Evolutionary conservation across 2,113 vertebrate genomes (phyloP), one percentile per base, ranked within the genome.

Genomic region (Anthoscopus minutus): DNA sequence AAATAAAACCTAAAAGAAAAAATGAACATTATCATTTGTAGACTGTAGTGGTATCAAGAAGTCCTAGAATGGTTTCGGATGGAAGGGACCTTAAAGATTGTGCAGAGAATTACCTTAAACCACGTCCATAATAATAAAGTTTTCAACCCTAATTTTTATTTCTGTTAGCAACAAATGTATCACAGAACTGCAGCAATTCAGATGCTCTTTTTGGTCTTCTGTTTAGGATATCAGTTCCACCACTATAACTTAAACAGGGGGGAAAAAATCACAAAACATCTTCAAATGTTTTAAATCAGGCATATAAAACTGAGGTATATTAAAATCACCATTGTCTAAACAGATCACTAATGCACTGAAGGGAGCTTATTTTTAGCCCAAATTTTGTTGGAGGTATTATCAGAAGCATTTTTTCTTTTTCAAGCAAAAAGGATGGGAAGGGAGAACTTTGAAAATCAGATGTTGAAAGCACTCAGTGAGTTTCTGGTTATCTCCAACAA

Each of bases 201-300:
- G 38, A 16, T 31, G 17, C 4, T 54, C 7, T 19, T 67, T 64
- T 30, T 23, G 13, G 10, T 45, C 15, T 40, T 47, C 37, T 44
- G 13, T 23, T 53, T n/a, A 8, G 22, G 11, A 8, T 14, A 61
- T 10, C 45, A 40, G 28, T 61, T 83, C 50, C 17, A 57, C 13
- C 33, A n/a, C 13, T 18, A 5, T 0, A 10, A 20, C 21, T 18
- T 38, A 25, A 17, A 77, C 4, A 62, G 13, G 6, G 6, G 0
- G 10, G 14, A 3, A 3, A 3, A 69, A 40, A 4, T 14, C 19
- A 45, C 15, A 16, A 60, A 48, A 44, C 19, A 54, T 4, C 28
- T 37, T 62, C 5, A 65, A 33, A 13, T 4, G 6, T 19, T n/a
- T 54, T 22, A 73, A 76, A 81, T 2, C 18, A 12, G 15, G 17